Conservation (phyloP, 2,888 invertebrate genomes). For the Furcula furcula region DNA sequence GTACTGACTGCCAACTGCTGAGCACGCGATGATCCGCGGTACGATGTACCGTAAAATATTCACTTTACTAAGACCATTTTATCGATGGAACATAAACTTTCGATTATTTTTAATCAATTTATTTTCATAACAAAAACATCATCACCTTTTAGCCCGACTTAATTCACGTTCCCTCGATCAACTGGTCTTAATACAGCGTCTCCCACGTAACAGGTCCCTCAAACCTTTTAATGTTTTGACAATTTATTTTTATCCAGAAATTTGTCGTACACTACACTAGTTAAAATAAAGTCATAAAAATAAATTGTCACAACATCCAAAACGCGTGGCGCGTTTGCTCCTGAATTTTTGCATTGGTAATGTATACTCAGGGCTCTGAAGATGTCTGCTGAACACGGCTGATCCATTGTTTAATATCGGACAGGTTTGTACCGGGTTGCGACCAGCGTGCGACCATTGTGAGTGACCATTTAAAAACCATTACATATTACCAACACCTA, state of each 20-base stretch:
- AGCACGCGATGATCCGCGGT: slow-evolving; percentile 24
- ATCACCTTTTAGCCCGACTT: no score
- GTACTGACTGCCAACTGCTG: no score
- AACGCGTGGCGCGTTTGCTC: no score
- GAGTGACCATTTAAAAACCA: no score
- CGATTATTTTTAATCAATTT: background rate
- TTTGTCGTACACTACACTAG: no score
- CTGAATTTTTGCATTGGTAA: slow-evolving; percentile 15
- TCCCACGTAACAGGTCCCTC: no score
- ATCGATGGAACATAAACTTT: background rate
- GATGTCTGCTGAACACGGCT: no score
- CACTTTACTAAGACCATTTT: background rate
- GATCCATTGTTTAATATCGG: slow-evolving; percentile 26
- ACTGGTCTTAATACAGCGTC: slow-evolving; percentile 14
- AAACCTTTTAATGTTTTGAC: slow-evolving; percentile 30
- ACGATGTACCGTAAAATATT: slow-evolving; percentile 9
- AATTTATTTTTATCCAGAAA: slow-evolving; percentile 27
- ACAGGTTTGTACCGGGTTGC: slow-evolving; percentile 17
- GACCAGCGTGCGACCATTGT: slow-evolving; percentile 13
- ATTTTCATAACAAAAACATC: background rate
- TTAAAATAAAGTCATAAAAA: no score
- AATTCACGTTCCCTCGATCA: background rate
- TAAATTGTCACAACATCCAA: slow-evolving; percentile 45
- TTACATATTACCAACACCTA: background rate
- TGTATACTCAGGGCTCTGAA: slow-evolving; percentile 16